These are phyloP conservation scores for Trichonephila clavata DNA, from an alignment of 1,140 invertebrate genomes.

Conservation along the genomic window DNA sequence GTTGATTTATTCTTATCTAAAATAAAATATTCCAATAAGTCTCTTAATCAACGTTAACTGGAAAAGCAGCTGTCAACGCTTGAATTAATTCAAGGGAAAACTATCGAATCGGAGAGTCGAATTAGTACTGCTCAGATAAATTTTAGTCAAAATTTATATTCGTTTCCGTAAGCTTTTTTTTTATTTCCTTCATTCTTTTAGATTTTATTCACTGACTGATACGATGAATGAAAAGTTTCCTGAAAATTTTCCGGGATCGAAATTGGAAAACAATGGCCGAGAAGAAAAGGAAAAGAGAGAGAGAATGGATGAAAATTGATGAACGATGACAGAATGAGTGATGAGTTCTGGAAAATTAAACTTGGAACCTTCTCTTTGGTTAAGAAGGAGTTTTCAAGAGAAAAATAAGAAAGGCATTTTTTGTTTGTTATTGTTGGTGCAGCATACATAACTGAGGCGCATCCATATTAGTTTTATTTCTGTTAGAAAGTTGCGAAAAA, in stretches of 20 bases:
- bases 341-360: conserved; percentile 67
- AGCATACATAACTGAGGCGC: background rate
- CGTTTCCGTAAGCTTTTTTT: background rate
- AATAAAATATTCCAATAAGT: conserved; percentile 11
- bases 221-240: conserved; percentile 9
- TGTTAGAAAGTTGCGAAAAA: background rate
- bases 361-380: conserved; percentile 13
- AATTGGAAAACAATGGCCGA: conserved; percentile 68
- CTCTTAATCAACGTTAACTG: conserved; percentile 38
- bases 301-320: conserved; percentile 61
- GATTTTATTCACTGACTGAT: conserved; percentile 15
- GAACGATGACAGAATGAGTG: conserved; percentile 66
- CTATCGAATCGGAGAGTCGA: conserved; percentile 12
- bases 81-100: conserved; percentile 37
- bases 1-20: background rate
- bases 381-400: conserved; percentile 21
- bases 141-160: conserved; percentile 53
- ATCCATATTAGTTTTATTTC: conserved; percentile 54
- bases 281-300: conserved; percentile 33
- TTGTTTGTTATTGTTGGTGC: background rate
- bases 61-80: conserved; percentile 26
- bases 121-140: background rate
- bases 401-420: conserved; percentile 40
- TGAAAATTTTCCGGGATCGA: conserved; percentile 47
- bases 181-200: background rate